Base-by-base conservation (phyloP, 2,888 invertebrate genomes). In the Torymus tubicola region DNA sequence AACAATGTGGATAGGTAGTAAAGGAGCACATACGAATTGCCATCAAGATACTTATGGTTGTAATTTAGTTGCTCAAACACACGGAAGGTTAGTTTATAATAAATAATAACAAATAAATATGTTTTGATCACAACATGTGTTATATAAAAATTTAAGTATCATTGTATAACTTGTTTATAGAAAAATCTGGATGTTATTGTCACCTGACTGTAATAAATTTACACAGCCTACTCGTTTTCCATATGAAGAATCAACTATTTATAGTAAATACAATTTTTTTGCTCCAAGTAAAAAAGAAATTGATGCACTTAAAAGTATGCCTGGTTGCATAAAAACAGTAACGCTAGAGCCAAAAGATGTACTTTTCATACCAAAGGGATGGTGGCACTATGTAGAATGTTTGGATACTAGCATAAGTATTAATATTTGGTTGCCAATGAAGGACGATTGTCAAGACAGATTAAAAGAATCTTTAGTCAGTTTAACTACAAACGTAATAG, bases 351-450 rank as follows among this genome's bases (percentile, higher is more conserved):
- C 97, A 12, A 97, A 98, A 0, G 97, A 99, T 91, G 95, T 97
- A 0, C 91, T 99, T 55, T 93, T 96, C 86, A 96, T 99, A 10
- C 99, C 99, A 0, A 93, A 94, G 81, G 95, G 96, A 81, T 99
- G 99, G 98, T 99, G 99, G 99, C 99, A 99, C 92, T 98, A 96
- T 92, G 99, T 98, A 0, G 96, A 97, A 91, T 93, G 92, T 82
- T 82, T 92, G 61, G 91, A 92, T 16, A 91, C 92, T 11, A 92
- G 93, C 58, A 88, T 94, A 58, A 93, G 93, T 84, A 90, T 94
- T n/a, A 97, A 98, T 88, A 91, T 94, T 53, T 96, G 97, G 92
- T 90, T 98, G 83, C 96, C 96, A 65, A 91, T 96, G 91, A 95
- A 95, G 92, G 82, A 83, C 31, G 91, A 91, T 82, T 86, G 84